Percentiles rank a stretch among this genome's conserved stretches.
Evolutionary conservation across 2,113 vertebrate genomes (phyloP).

Genomic region (Sinosuthora webbiana): DNA sequence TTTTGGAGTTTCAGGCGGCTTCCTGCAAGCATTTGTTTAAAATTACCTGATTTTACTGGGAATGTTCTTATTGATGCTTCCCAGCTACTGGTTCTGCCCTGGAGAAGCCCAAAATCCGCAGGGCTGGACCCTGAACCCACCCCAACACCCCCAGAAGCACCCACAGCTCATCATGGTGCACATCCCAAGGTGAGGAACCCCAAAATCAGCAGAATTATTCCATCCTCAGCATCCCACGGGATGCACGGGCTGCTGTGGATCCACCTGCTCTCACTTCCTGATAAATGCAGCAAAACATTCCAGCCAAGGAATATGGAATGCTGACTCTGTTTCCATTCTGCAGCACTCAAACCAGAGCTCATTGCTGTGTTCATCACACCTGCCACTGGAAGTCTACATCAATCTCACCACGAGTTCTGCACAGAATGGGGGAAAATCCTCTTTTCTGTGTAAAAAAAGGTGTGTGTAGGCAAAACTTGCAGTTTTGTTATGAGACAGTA

Average conservation of each 20-base stretch:
- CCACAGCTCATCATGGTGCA: neutral
- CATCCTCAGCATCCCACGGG: accelerated
- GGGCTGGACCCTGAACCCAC: neutral
- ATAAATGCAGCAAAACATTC: neutral
- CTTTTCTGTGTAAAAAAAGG: neutral
- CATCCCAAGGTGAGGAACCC: neutral
- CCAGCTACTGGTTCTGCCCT: neutral
- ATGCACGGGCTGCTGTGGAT: neutral
- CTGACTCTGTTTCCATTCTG: neutral
- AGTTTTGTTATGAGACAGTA: neutral
- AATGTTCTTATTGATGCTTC: neutral
- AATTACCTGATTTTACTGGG: neutral
- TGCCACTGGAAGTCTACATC: neutral
- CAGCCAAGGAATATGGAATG: neutral
- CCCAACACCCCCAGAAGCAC: neutral
- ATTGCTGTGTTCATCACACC: neutral
- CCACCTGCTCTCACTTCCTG: neutral
- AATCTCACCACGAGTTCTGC: neutral
- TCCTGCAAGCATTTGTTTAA: neutral
- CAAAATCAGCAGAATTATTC: neutral
- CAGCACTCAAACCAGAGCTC: neutral
- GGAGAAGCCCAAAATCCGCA: neutral
- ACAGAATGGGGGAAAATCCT: neutral
- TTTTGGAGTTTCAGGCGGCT: neutral
- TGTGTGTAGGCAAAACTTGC: neutral